phyloP scores from a whole-genome alignment of 2,113 vertebrate genomes.

The Pithys albifrons region DNA sequence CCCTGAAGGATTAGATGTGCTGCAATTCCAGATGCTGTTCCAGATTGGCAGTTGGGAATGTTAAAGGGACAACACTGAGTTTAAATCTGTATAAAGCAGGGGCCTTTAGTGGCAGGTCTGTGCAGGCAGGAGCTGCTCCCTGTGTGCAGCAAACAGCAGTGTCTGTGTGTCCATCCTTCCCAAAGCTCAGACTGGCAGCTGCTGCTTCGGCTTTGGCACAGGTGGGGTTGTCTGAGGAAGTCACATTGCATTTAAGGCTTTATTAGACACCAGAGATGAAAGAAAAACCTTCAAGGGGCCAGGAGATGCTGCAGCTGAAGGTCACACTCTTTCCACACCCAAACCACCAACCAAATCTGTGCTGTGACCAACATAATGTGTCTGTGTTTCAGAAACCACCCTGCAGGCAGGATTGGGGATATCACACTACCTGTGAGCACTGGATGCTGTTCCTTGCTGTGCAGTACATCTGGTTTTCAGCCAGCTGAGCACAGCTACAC shows the following conservation, averaged over 20 bases:
- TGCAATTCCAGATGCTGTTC: conserved; percentile 43
- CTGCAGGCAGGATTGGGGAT: neutral
- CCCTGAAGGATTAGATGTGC: neutral
- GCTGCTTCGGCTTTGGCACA: neutral
- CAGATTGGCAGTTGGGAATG: neutral
- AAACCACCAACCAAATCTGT: neutral
- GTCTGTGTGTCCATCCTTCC: neutral
- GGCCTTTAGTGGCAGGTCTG: neutral
- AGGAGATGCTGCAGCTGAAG: neutral
- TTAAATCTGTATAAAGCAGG: neutral
- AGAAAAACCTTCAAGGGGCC: neutral
- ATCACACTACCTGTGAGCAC: neutral
- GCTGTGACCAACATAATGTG: neutral
- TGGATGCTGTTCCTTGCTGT: neutral
- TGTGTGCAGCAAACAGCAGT: fast-evolving
- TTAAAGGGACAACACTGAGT: neutral
- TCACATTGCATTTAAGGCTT: neutral
- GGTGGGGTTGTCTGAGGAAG: too few relatives aligned
- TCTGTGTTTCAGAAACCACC: neutral
- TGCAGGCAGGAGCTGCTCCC: too few relatives aligned
- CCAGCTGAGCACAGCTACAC: neutral
- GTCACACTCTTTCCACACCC: neutral
- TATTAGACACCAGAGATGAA: neutral
- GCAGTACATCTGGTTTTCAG: fast-evolving
- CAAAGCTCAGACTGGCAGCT: neutral